phyloP scores from a whole-genome alignment of 1,140 invertebrate species.

The Drosophila ercepeae region DNA sequence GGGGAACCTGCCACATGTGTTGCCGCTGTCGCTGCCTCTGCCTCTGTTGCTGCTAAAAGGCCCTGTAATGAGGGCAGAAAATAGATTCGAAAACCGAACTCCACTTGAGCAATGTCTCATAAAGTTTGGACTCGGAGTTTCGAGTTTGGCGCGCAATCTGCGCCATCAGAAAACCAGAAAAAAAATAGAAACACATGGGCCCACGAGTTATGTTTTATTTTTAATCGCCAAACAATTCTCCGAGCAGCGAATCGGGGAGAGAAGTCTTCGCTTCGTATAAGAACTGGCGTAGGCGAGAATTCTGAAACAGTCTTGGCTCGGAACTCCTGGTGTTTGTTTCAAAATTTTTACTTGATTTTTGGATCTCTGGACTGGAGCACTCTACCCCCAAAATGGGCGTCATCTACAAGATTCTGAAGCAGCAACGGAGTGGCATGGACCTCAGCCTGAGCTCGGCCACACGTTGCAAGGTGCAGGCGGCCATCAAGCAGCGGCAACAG shows the following conservation, averaged over 20 bases:
- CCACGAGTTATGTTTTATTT: constrained; percentile 72
- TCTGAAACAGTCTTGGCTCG: constrained; percentile 54
- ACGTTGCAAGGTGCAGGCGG: constrained; percentile 64
- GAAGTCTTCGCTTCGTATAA: constrained; percentile 47
- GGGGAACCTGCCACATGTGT: constrained; percentile 61
- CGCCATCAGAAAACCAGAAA: constrained; percentile 11
- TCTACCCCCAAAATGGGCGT: constrained; percentile 60
- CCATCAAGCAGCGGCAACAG: constrained; percentile 53
- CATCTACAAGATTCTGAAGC: constrained; percentile 78
- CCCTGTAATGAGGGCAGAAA: constrained; percentile 74
- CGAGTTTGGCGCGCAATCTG: constrained; percentile 62
- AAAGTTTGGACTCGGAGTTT: constrained; percentile 28
- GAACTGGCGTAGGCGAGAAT: constrained; percentile 15
- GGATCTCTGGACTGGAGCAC: not conserved
- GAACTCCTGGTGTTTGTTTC: constrained; percentile 23
- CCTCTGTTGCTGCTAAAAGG: constrained; percentile 66
- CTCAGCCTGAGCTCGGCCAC: constrained; percentile 57
- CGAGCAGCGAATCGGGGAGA: not conserved
- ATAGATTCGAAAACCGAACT: constrained; percentile 39
- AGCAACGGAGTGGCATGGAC: constrained; percentile 62
- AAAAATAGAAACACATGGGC: constrained; percentile 27
- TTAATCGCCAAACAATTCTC: constrained; percentile 41
- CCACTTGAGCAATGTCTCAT: constrained; percentile 73
- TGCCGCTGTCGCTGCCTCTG: too few relatives aligned
- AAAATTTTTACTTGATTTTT: not conserved